phyloP scores from a whole-genome alignment of 53 echinoderm and acorn worm genomes.

The Zoroaster sp. region DNA sequence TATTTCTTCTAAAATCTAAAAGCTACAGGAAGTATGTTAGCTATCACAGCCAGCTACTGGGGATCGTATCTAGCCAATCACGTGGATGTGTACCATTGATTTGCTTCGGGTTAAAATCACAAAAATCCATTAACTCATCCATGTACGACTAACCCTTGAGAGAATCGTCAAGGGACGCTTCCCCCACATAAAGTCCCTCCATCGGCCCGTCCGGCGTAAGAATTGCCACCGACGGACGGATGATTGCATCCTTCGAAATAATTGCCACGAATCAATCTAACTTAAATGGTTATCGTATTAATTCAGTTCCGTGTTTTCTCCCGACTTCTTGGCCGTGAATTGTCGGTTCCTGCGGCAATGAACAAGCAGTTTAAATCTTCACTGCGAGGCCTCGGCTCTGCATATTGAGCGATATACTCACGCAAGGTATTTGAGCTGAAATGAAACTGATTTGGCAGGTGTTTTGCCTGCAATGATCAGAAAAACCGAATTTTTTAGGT shows the following conservation, averaged over 20 bases:
- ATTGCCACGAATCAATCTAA: constrained; percentile 40
- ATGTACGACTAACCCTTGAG: constrained; percentile 4
- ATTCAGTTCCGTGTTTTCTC: neutral
- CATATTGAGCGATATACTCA: neutral
- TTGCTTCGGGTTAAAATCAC: constrained; percentile 39
- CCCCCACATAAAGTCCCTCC: neutral
- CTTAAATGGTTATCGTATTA: constrained; percentile 12
- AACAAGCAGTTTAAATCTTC: neutral
- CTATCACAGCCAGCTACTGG: neutral
- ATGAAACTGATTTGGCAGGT: neutral
- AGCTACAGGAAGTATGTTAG: neutral
- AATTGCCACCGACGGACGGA: neutral
- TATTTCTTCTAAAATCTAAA: neutral
- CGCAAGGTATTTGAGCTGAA: neutral
- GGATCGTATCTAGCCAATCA: constrained; percentile 9
- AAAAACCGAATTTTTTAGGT: neutral
- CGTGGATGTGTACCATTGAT: constrained; percentile 29
- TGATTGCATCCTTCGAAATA: neutral
- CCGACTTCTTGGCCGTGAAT: neutral
- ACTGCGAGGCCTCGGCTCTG: neutral
- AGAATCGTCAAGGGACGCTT: neutral
- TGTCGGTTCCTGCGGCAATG: neutral
- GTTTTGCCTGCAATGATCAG: neutral
- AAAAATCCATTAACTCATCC: constrained; percentile 48
- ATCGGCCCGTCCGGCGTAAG: neutral